Base-by-base conservation (phyloP, 2,888 invertebrate species). In the Phyllotreta striolata region DNA sequence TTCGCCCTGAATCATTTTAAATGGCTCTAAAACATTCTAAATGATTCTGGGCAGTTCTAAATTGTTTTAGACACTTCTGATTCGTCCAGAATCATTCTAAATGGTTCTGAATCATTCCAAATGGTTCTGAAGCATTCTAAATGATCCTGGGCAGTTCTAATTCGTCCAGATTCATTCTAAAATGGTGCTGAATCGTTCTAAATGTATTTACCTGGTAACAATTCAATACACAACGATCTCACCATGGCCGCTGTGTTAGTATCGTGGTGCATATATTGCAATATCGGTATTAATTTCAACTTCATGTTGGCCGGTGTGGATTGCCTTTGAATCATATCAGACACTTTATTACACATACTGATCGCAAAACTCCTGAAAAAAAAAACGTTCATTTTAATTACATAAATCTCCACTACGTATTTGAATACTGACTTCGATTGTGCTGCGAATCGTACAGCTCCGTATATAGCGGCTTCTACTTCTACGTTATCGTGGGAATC, bases 401-500 rank as follows among this genome's bases (percentile, higher is more conserved):
- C 9, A 12, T 9, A n/a, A 3, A 37, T 51, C 6, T 43, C 39
- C 5, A 55, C n/a, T 38, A 12, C 46, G 5, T 24, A 55, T 57
- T 34, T 24, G 39, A 12, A 7, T 43, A 64, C 84, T 82, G 84
- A 92, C 91, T 92, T 93, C 0, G 97, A 98, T 79, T 95, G 93
- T 10, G 93, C 93, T 34, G 97, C 96, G 86, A 98, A 98, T 83
- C 93, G 91, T 61, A 92, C 91, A 49, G 97, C 95, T 37, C 97
- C 97, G 85, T 92, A 94, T 69, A 98, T 95, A 8, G 98, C 96
- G 49, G 97, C 97, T 80, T 96, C 93, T 37, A 98, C 95, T 83
- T 98, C 98, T 0, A 96, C 95, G 70, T 92, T 90, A 79, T 98
- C 96, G 81, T 95, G 93, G 46, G 98, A 97, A 80, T 98, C 96